Base-by-base conservation (phyloP, 1,140 invertebrate species). In the Leptinotarsa undecemlineata region DNA sequence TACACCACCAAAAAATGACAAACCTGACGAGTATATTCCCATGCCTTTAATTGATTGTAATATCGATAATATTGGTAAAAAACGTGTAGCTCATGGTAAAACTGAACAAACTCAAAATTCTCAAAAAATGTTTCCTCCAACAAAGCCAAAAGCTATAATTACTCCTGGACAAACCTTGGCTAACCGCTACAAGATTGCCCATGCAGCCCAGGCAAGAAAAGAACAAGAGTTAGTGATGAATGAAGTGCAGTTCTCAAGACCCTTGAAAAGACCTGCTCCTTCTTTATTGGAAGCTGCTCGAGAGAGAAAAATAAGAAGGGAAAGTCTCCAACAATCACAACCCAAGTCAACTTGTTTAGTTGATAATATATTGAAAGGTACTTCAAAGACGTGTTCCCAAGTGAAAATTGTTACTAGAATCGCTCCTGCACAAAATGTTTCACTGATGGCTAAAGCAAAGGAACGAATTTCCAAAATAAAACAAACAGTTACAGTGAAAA, bases 351-450 rank as follows among this genome's bases (percentile, higher is more conserved):
- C 15, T 73, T n/a, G 26, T 51, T 64, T 17, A 51, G 74, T 84
- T 4, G 82, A 84, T 74, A 79, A 83, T 33, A 83, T 81, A 68
- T 67, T 83, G 61, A 78, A 77, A 70, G 83, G 81, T 4, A 79
- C 77, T 68, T 11, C 81, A 76, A 19, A 76, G 68, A 20, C 47
- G 17, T 62, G 19, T 4, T 14, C 26, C 68, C 60, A 64, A 64
- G n/a, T 19, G 6, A 47, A 61, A 23, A 63, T 47, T 20, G 17
- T 47, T 33, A 85, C 85, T 19, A 86, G 88, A 78, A 91, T 91
- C 63, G 88, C 90, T 11, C 90, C 90, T 8, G 90, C 90, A 20
- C 86, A 88, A 6, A 91, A 91, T 75, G 89, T 90, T 15, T 85
- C 87, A 76, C 86, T 88, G 1, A 84, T 91, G 13, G 87, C 90